Evolutionary conservation across 2,113 vertebrate species (phyloP).

Genomic region (Laterallus jamaicensis): DNA sequence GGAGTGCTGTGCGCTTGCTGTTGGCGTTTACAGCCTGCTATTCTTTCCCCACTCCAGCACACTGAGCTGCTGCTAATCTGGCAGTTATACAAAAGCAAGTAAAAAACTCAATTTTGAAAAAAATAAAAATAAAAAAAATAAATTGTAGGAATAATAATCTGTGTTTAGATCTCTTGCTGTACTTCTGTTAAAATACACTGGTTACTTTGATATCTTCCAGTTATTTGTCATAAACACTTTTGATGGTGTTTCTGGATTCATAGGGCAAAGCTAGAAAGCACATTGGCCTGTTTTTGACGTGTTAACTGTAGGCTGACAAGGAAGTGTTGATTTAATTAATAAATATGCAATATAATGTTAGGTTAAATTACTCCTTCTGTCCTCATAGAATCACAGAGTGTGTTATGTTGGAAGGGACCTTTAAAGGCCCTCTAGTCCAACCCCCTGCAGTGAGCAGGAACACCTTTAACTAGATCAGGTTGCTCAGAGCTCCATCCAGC

Average conservation of each 20-base stretch:
- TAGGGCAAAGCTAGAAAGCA: background rate
- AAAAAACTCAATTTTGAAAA: background rate
- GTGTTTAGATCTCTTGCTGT: background rate
- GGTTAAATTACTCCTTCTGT: background rate
- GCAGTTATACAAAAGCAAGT: background rate
- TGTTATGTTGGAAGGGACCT: too few species aligned
- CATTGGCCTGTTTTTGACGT: background rate
- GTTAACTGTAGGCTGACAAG: background rate
- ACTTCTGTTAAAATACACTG: too few species aligned
- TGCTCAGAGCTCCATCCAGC: too few species aligned
- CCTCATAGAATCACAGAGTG: background rate
- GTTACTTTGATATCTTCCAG: background rate
- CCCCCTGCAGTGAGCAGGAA: too few species aligned
- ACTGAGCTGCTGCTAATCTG: background rate
- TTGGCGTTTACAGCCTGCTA: background rate
- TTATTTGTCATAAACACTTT: background rate
- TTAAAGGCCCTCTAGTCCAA: too few species aligned
- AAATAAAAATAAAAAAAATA: background rate
- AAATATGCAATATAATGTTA: background rate
- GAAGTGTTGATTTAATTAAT: background rate
- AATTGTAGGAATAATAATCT: background rate
- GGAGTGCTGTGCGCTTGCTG: background rate
- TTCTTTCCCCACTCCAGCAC: background rate
- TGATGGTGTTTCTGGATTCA: background rate
- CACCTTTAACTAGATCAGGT: too few species aligned